phyloP scores from a whole-genome alignment of 1,140 invertebrate genomes.

The Lysiphlebus fabarum region DNA sequence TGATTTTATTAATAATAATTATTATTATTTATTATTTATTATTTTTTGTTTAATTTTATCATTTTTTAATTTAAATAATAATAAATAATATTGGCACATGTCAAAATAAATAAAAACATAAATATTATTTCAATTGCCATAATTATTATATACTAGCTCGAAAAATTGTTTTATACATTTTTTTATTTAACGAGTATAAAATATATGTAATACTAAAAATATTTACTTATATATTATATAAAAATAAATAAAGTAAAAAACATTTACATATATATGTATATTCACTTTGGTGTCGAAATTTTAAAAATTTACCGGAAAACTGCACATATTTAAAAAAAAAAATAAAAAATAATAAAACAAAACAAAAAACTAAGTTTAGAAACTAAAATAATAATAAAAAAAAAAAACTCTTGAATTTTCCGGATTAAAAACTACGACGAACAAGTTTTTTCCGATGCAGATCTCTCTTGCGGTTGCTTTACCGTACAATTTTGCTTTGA shows the following conservation, averaged over 20 bases:
- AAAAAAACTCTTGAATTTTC: conserved; percentile 21
- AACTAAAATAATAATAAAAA: conserved; percentile 8
- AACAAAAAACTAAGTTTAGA: neutral
- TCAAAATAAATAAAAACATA: too few species aligned
- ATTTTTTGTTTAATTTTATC: too few species aligned
- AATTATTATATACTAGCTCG: too few species aligned
- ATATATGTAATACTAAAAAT: neutral
- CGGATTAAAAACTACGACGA: conserved; percentile 23
- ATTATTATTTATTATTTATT: too few species aligned
- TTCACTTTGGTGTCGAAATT: neutral
- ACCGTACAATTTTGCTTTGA: too few species aligned
- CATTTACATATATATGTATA: neutral
- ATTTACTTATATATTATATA: conserved; percentile 2
- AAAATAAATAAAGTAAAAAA: neutral
- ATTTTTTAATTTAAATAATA: too few species aligned
- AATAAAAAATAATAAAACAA: conserved; percentile 10
- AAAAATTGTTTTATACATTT: too few species aligned
- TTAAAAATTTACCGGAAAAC: neutral
- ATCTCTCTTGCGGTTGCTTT: conserved; percentile 10
- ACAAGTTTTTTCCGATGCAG: conserved; percentile 1
- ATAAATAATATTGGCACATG: too few species aligned
- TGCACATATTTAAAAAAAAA: neutral
- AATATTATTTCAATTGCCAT: too few species aligned
- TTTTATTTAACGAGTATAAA: too few species aligned
- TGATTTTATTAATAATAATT: too few species aligned